Evolutionary conservation across 92 coral and sea anemone genomes (phyloP).

Genomic region (Virgularia gustaviana): DNA sequence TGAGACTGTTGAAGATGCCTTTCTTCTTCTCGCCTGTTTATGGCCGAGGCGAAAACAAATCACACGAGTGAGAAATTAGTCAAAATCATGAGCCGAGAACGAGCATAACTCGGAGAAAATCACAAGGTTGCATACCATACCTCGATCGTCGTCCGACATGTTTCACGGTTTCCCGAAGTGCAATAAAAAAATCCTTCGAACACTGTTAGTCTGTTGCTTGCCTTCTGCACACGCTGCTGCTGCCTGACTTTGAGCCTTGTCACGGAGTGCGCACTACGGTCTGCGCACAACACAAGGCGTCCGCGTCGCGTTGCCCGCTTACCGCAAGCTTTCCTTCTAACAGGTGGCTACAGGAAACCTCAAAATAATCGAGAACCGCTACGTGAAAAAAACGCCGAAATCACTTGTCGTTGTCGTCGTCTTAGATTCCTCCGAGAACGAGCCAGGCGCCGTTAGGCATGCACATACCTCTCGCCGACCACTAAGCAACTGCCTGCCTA

Average conservation of each 20-base stretch:
- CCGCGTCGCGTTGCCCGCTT: constrained; percentile 28
- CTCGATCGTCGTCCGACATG: constrained; percentile 97
- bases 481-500: no score
- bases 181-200: not conserved
- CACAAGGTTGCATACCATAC: constrained; percentile 56
- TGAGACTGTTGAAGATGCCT: constrained; percentile 76
- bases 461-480: no score
- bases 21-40: constrained; percentile 72
- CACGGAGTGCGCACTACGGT: constrained; percentile 17
- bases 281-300: not conserved
- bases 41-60: constrained; percentile 55
- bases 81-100: constrained; percentile 4
- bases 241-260: not conserved
- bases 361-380: no score
- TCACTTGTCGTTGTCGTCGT: no score
- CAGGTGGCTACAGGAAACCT: constrained; percentile 24
- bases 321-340: constrained; percentile 29
- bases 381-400: no score
- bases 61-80: constrained; percentile 46
- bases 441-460: no score
- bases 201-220: not conserved
- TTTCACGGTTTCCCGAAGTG: not conserved
- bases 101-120: not conserved
- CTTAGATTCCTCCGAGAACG: no score
- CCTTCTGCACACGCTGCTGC: not conserved